These are phyloP conservation scores for Nomada fucata DNA, from an alignment of 2,888 invertebrate species.

Conservation along the genomic window DNA sequence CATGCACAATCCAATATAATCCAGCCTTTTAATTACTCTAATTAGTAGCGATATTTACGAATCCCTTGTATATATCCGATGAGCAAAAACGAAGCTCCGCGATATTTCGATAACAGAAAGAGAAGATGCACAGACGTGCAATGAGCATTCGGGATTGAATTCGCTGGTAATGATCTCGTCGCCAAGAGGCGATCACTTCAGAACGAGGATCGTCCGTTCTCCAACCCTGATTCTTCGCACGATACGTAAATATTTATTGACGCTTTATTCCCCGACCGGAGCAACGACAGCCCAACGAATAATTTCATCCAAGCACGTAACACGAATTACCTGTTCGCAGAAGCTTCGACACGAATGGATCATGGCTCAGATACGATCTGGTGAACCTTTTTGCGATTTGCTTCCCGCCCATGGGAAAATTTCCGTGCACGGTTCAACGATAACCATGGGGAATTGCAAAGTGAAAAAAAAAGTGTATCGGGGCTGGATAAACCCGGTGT, in stretches of 20 bases:
- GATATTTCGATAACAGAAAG: slow-evolving; percentile 1
- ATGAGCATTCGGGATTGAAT: slow-evolving; percentile 8
- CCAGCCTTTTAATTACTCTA: too few species aligned
- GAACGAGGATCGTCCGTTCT: background rate
- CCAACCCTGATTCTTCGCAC: background rate
- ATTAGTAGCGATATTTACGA: slow-evolving; percentile 16
- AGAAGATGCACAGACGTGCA: background rate
- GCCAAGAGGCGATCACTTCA: slow-evolving; percentile 32
- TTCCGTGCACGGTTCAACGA: slow-evolving; percentile 10
- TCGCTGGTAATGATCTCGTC: slow-evolving; percentile 17
- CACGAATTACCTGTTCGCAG: slow-evolving; percentile 32
- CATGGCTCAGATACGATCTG: background rate
- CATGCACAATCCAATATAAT: slow-evolving; percentile 11
- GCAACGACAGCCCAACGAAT: slow-evolving; percentile 21
- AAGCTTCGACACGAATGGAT: background rate
- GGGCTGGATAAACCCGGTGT: background rate
- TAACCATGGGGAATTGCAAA: slow-evolving; percentile 9
- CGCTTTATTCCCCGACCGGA: slow-evolving; percentile 23
- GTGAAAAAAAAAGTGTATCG: slow-evolving; percentile 4
- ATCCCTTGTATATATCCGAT: background rate
- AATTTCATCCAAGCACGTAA: slow-evolving; percentile 20
- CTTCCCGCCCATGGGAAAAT: background rate
- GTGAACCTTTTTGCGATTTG: too few species aligned
- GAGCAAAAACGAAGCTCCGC: background rate
- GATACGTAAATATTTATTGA: slow-evolving; percentile 54